Percentiles rank a stretch among this genome's conserved stretches.
Conservation (phyloP, 2,888 invertebrate species). For the Tachina grossa region DNA sequence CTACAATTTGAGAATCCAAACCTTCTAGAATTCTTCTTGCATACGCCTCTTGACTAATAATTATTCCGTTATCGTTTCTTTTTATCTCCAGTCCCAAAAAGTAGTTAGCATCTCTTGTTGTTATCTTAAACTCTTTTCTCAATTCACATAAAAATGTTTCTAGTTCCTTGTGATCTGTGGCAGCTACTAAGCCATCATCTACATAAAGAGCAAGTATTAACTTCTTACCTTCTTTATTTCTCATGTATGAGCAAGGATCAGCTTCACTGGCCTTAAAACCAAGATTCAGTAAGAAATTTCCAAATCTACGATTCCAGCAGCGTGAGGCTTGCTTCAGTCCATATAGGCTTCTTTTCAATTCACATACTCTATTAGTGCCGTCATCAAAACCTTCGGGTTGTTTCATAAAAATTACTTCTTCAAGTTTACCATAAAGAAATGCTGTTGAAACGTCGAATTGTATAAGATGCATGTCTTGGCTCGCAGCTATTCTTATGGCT, state of each 20-base stretch:
- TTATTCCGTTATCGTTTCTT: neutral
- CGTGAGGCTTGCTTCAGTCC: conserved; percentile 71
- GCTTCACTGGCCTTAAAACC: conserved; percentile 70
- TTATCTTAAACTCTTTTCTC: conserved; percentile 79
- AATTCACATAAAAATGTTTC: conserved; percentile 52
- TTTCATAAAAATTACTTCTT: too few species aligned
- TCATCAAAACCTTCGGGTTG: too few species aligned
- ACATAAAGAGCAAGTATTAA: conserved; percentile 73
- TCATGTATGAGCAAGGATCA: conserved; percentile 73
- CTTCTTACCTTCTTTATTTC: conserved; percentile 58
- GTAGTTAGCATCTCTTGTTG: conserved; percentile 76
- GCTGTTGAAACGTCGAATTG: too few species aligned
- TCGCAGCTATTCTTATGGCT: too few species aligned
- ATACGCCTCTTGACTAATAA: too few species aligned
- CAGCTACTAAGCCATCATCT: conserved; percentile 74
- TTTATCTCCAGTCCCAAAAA: conserved; percentile 73
- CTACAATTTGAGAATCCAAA: neutral
- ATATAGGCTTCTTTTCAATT: conserved; percentile 68
- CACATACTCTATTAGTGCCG: conserved; percentile 66
- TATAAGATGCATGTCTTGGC: too few species aligned
- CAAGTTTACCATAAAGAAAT: too few species aligned
- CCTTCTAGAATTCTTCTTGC: neutral
- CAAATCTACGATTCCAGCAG: conserved; percentile 72
- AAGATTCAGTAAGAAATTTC: conserved; percentile 67
- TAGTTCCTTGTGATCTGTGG: conserved; percentile 54